phyloP scores from a whole-genome alignment of 1,140 invertebrate genomes.

The Carposina sasakii region DNA sequence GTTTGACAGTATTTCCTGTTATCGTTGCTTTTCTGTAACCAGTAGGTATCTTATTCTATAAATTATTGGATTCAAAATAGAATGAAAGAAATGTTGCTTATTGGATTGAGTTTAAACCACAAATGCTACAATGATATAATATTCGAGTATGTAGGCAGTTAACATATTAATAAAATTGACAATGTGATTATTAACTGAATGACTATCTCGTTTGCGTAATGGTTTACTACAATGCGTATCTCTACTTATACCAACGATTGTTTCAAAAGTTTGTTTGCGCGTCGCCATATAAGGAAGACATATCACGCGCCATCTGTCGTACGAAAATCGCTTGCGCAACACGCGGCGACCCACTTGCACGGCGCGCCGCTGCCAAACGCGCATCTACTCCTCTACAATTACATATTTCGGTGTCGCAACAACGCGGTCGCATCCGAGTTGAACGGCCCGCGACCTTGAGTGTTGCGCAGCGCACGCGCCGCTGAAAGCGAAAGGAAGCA shows the following conservation, averaged over 20 bases:
- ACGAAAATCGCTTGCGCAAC: slow-evolving; percentile 53
- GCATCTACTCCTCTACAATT: slow-evolving; percentile 63
- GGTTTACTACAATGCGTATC: too few species aligned
- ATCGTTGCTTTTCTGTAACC: too few species aligned
- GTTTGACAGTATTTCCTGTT: too few species aligned
- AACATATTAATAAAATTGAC: too few species aligned
- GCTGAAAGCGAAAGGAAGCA: slow-evolving; percentile 65
- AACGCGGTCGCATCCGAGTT: slow-evolving; percentile 66
- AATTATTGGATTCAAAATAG: too few species aligned
- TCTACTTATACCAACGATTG: slow-evolving; percentile 2
- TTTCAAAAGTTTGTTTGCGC: slow-evolving; percentile 2
- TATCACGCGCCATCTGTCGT: slow-evolving; percentile 58
- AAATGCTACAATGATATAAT: too few species aligned
- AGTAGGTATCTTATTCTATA: too few species aligned
- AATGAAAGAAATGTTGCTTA: too few species aligned
- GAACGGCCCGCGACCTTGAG: slow-evolving; percentile 66
- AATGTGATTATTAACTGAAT: too few species aligned
- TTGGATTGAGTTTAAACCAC: too few species aligned
- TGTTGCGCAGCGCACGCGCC: slow-evolving; percentile 51
- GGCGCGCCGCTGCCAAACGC: slow-evolving; percentile 63
- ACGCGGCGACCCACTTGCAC: slow-evolving; percentile 57
- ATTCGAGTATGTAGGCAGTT: too few species aligned
- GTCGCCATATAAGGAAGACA: slow-evolving; percentile 53
- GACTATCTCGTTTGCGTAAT: too few species aligned
- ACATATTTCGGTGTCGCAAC: slow-evolving; percentile 68